Base-by-base conservation (phyloP, 2,888 invertebrate genomes). In the Drosophila greeni region DNA sequence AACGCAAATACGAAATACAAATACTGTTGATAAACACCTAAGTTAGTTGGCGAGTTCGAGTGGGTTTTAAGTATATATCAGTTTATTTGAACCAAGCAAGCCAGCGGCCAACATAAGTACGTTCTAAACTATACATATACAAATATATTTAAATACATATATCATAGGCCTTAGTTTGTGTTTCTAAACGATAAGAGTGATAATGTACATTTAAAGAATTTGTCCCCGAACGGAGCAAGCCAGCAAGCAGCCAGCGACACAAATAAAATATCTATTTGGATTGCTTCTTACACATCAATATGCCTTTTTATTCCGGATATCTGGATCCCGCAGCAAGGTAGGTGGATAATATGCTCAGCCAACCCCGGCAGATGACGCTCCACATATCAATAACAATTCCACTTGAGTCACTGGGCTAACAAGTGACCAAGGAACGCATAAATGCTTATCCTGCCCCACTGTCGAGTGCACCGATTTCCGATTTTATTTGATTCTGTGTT, bases 91-190 rank as follows among this genome's bases (percentile, higher is more conserved):
- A 59, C 64, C 61, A 47, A 23, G 24, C 16, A 9, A 36, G 34
- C 73, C 51, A 48, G 70, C 70, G 34, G 54, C 52, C 71, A 75
- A 65, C 53, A 62, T 57, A 66, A 70, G 69, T 72, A 72, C 62
- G 69, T 54, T 61, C 55, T 52, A 26, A 68, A 55, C 61, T 51
- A 62, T 51, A 69, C 29, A 73, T 45, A 73, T 49, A 66, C 54
- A 66, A 68, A 34, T 66, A 75, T 55, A 76, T 66, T 76, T 75
- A 82, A 48, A 43, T 62, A 70, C 75, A 53, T 68, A 72, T 74
- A 74, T 79, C 79, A 84, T 82, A 80, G 84, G 80, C 74, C 71
- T 82, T 84, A 80, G 82, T 84, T 80, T 76, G 82, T 83, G 79
- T 81, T 80, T 83, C 67, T 71, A 68, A 76, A 33, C 52, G 37